Evolutionary conservation across 2,113 vertebrate genomes (phyloP).

Genomic region (Protomyctophum bolini): DNA sequence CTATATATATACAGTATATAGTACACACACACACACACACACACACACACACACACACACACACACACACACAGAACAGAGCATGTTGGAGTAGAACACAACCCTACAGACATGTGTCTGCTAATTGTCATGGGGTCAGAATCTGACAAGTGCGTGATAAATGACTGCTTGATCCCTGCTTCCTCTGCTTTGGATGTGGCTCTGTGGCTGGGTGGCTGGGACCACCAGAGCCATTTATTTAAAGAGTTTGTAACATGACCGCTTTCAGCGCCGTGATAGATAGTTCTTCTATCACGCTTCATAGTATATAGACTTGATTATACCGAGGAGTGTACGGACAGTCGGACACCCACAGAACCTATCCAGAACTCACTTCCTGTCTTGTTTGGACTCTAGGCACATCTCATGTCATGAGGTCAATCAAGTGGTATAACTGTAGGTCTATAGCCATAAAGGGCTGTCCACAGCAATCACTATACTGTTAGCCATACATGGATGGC

Average conservation of each 20-base stretch:
- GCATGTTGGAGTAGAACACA: background rate
- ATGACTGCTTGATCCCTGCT: conserved; percentile 56
- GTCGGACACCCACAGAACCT: background rate
- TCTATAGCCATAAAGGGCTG: too few relatives aligned
- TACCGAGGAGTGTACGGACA: background rate
- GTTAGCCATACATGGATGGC: too few relatives aligned
- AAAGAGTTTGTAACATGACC: background rate
- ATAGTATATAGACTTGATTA: background rate
- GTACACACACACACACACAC: background rate
- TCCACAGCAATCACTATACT: too few relatives aligned
- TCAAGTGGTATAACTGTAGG: conserved; percentile 32
- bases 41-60: conserved; percentile 11
- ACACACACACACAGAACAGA: conserved; percentile 11
- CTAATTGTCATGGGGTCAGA: conserved; percentile 70
- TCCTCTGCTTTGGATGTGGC: conserved; percentile 46
- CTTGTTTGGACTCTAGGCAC: conserved; percentile 32
- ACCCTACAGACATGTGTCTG: conserved; percentile 62
- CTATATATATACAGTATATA: conserved; percentile 1
- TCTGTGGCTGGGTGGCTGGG: conserved; percentile 11
- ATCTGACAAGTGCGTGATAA: conserved; percentile 71
- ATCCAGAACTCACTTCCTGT: conserved; percentile 18
- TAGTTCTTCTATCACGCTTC: background rate
- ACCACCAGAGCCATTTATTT: background rate
- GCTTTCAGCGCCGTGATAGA: background rate
- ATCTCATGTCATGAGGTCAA: conserved; percentile 41